These are phyloP conservation scores for Ernsta delagoae DNA, from an alignment of 2,888 invertebrate genomes.

Conservation along the genomic window DNA sequence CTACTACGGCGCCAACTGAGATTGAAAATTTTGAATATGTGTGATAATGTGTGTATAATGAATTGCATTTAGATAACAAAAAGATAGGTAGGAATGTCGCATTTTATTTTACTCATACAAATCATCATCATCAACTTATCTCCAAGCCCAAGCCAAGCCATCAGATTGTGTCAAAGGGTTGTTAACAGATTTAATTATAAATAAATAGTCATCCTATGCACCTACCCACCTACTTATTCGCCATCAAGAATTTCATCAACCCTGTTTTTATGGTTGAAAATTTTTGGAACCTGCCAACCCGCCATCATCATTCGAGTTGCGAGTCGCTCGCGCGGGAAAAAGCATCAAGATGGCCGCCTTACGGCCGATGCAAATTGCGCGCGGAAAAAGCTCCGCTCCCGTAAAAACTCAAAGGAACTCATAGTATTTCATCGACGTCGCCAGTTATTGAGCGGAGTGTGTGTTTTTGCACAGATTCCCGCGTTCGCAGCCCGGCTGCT, in stretches of 20 bases:
- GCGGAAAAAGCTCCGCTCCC: slow-evolving; percentile 65
- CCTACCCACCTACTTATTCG: slow-evolving; percentile 49
- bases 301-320: slow-evolving; percentile 42
- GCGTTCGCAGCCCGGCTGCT: slow-evolving; percentile 50
- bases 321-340: slow-evolving; percentile 45
- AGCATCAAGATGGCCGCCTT: slow-evolving; percentile 46
- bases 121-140: too few relatives aligned
- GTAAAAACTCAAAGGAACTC: slow-evolving; percentile 79
- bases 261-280: slow-evolving; percentile 62
- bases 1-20: too few relatives aligned
- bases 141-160: too few relatives aligned
- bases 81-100: too few relatives aligned
- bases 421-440: slow-evolving; percentile 82
- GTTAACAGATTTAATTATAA: slow-evolving; percentile 54
- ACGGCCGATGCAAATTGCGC: slow-evolving; percentile 72
- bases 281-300: slow-evolving; percentile 49
- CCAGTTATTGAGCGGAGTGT: slow-evolving; percentile 77
- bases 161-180: slow-evolving; percentile 38
- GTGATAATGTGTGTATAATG: too few relatives aligned
- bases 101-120: too few relatives aligned
- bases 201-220: slow-evolving; percentile 48
- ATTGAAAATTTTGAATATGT: too few relatives aligned
- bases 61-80: too few relatives aligned
- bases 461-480: slow-evolving; percentile 61
- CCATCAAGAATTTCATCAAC: slow-evolving; percentile 72